These are phyloP conservation scores for Diabrotica virgifera DNA, from an alignment of 1,140 invertebrate genomes.

Conservation along the genomic window DNA sequence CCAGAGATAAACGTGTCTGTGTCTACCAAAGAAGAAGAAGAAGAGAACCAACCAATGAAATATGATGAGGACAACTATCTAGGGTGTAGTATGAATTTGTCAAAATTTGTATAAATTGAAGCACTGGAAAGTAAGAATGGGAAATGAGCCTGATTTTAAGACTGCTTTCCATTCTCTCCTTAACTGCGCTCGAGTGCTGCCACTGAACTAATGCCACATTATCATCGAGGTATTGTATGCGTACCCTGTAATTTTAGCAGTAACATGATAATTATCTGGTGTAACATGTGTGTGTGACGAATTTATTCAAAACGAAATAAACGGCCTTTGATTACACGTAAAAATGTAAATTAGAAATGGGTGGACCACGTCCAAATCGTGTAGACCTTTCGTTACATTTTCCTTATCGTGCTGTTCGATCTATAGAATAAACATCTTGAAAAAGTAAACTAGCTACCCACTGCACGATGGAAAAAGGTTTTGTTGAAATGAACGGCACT, in stretches of 20 bases:
- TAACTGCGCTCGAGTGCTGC: no score
- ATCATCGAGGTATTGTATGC: slow-evolving; percentile 9
- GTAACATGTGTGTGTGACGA: slow-evolving; percentile 15
- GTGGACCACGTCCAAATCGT: neutral
- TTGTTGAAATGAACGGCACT: no score
- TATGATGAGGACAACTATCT: no score
- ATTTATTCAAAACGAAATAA: slow-evolving; percentile 9
- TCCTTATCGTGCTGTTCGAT: neutral
- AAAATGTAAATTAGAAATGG: slow-evolving; percentile 7
- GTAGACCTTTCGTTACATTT: slow-evolving; percentile 6
- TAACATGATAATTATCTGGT: slow-evolving; percentile 6
- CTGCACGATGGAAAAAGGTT: no score
- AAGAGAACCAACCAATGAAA: no score
- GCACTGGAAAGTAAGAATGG: no score
- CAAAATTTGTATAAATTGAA: no score
- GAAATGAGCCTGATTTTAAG: no score
- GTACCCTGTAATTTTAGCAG: slow-evolving; percentile 10
- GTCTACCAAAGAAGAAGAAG: no score
- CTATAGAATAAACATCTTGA: neutral
- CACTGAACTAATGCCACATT: neutral
- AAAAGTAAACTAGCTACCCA: neutral
- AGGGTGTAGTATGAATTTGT: no score
- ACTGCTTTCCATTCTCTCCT: no score
- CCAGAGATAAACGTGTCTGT: no score
- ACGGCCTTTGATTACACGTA: slow-evolving; percentile 3